phyloP scores from a whole-genome alignment of 2,888 invertebrate species.

The Synergus umbraculus region DNA sequence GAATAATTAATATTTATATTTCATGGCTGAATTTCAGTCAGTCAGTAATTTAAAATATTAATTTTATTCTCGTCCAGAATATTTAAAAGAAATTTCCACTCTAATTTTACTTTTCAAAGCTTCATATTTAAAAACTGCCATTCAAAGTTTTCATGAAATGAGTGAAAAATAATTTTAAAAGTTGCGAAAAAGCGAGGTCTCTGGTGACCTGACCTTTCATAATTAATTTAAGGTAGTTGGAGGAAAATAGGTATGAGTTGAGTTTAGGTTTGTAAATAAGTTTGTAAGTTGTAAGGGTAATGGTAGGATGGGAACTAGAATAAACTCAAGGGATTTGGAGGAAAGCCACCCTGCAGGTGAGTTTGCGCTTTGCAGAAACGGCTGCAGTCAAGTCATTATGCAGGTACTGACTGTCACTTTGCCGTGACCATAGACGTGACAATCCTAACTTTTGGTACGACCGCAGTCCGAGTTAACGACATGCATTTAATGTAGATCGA shows the following conservation, averaged over 20 bases:
- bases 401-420: slow-evolving; percentile 67
- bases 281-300: not conserved
- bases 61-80: too few relatives aligned
- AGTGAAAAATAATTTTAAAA: not conserved
- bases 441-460: slow-evolving; percentile 58
- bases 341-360: slow-evolving; percentile 44
- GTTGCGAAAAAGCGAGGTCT: not conserved
- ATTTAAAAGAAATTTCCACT: too few relatives aligned
- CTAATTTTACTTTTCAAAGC: too few relatives aligned
- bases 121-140: not conserved
- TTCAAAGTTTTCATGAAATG: not conserved
- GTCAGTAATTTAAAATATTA: too few relatives aligned
- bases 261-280: not conserved
- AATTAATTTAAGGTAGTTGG: not conserved
- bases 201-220: not conserved
- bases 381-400: slow-evolving; percentile 70
- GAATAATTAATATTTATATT: too few relatives aligned
- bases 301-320: slow-evolving; percentile 12
- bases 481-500: slow-evolving; percentile 36
- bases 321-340: not conserved
- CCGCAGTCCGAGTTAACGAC: slow-evolving; percentile 40
- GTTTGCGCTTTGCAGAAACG: slow-evolving; percentile 63
- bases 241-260: not conserved
- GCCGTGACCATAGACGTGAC: slow-evolving; percentile 60
- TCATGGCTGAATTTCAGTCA: too few relatives aligned